Percentiles rank a stretch among this genome's conserved stretches.
These are phyloP conservation scores for Platerodrilus igneus DNA, from an alignment of 2,888 invertebrate species.

Conservation along the genomic window DNA sequence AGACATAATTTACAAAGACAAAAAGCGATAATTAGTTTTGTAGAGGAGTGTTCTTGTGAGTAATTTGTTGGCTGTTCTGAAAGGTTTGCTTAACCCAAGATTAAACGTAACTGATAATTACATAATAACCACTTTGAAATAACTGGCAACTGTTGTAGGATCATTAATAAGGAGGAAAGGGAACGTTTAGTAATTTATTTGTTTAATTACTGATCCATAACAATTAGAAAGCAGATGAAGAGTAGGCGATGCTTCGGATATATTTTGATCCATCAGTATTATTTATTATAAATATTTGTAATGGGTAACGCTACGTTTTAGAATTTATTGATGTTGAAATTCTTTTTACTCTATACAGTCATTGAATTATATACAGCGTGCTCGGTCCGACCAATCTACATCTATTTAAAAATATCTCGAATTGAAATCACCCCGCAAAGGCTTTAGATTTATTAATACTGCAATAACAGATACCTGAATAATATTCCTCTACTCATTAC, in stretches of 20 bases:
- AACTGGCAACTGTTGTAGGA: slow-evolving; percentile 47
- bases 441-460: too few relatives aligned
- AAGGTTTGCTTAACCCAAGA: slow-evolving; percentile 53
- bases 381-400: too few relatives aligned
- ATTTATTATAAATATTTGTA: slow-evolving; percentile 22
- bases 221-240: slow-evolving; percentile 42
- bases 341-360: too few relatives aligned
- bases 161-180: slow-evolving; percentile 48
- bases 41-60: slow-evolving; percentile 39
- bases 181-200: slow-evolving; percentile 51
- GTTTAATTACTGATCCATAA: slow-evolving; percentile 51
- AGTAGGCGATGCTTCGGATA: slow-evolving; percentile 34
- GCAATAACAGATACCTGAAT: too few relatives aligned
- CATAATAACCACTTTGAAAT: slow-evolving; percentile 50
- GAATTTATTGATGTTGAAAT: slow-evolving; percentile 27
- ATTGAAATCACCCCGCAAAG: too few relatives aligned
- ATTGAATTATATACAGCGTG: too few relatives aligned
- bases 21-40: slow-evolving; percentile 31
- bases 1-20: slow-evolving; percentile 30
- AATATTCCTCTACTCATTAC: too few relatives aligned
- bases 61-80: slow-evolving; percentile 50
- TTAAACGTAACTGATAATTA: slow-evolving; percentile 54
- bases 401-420: too few relatives aligned
- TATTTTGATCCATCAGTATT: slow-evolving; percentile 24
- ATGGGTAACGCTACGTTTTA: slow-evolving; percentile 15